phyloP scores from a whole-genome alignment of 2,113 vertebrate species.

The Channa argus region DNA sequence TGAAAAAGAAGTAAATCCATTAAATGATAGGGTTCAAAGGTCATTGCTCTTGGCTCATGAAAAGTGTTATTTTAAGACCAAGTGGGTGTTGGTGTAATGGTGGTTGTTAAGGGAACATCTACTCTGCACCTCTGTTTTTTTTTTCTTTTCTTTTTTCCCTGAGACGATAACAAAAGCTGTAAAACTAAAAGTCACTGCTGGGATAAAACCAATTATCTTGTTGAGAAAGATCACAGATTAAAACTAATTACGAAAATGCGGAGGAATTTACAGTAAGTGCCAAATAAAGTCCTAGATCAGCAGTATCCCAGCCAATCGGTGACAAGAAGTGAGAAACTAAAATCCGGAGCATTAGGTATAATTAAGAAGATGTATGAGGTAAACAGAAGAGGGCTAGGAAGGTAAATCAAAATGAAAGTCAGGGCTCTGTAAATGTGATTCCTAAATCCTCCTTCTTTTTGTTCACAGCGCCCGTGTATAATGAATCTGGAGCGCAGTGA shows the following conservation, averaged over 20 bases:
- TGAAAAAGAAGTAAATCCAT: slow-evolving; percentile 54
- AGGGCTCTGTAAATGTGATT: slow-evolving; percentile 1
- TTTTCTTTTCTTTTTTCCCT: slow-evolving; percentile 25
- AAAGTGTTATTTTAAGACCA: slow-evolving; percentile 71
- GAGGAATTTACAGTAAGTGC: slow-evolving; percentile 14
- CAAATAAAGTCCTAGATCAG: slow-evolving; percentile 27
- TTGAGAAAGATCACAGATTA: slow-evolving; percentile 38
- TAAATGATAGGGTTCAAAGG: slow-evolving; percentile 64
- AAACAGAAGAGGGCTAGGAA: background rate
- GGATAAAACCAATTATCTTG: slow-evolving; percentile 31
- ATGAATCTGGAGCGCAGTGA: slow-evolving; percentile 86
- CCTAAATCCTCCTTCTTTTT: slow-evolving; percentile 13
- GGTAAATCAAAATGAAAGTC: background rate
- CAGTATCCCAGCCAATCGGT: slow-evolving; percentile 26
- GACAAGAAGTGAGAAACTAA: background rate
- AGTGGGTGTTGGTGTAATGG: slow-evolving; percentile 61
- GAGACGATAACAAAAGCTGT: background rate
- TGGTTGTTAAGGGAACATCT: background rate
- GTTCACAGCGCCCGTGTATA: slow-evolving; percentile 76
- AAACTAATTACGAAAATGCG: slow-evolving; percentile 27
- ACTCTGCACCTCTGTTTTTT: background rate
- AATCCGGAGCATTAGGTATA: slow-evolving; percentile 17
- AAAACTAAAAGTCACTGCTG: slow-evolving; percentile 21
- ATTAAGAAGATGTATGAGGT: slow-evolving; percentile 8
- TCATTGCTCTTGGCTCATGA: slow-evolving; percentile 56